These are phyloP conservation scores for Scleropages formosus DNA, from an alignment of 2,797 vertebrate genomes.

Conservation along the genomic window DNA sequence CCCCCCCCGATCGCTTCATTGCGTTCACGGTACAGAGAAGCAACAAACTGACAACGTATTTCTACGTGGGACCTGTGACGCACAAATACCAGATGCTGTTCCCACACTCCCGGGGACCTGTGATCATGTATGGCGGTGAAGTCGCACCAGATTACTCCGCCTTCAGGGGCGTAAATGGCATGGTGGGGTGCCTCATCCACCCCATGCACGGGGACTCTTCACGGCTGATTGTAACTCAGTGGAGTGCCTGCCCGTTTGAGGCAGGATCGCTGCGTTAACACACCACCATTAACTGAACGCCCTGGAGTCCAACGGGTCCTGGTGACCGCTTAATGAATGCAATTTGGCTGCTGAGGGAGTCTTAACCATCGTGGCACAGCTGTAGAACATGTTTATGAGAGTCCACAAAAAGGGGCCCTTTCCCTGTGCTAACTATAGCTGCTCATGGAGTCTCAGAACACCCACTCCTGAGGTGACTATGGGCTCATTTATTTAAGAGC, in stretches of 20 bases:
- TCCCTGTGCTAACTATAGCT: slow-evolving; percentile 27
- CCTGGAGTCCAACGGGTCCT: not conserved
- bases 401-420: not conserved
- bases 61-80: slow-evolving; percentile 13
- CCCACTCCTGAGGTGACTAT: slow-evolving; percentile 43
- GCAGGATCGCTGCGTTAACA: slow-evolving; percentile 25
- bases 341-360: not conserved
- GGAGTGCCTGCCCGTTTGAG: slow-evolving; percentile 30
- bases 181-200: slow-evolving; percentile 19
- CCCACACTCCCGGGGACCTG: slow-evolving; percentile 25
- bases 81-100: slow-evolving; percentile 2
- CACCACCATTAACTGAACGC: not conserved
- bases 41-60: slow-evolving; percentile 20
- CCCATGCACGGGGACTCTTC: slow-evolving; percentile 30
- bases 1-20: slow-evolving; percentile 14
- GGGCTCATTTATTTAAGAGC: slow-evolving; percentile 48
- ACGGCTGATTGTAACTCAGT: slow-evolving; percentile 42
- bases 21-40: slow-evolving; percentile 32
- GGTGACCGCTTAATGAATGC: slow-evolving; percentile 5
- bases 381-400: slow-evolving; percentile 2
- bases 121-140: slow-evolving; percentile 21
- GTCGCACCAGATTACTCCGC: slow-evolving; percentile 32
- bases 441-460: slow-evolving; percentile 28
- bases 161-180: slow-evolving; percentile 31
- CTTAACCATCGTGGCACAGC: not conserved